Conservation (phyloP, 2,113 vertebrate species). For the Peucedramus taeniatus region DNA sequence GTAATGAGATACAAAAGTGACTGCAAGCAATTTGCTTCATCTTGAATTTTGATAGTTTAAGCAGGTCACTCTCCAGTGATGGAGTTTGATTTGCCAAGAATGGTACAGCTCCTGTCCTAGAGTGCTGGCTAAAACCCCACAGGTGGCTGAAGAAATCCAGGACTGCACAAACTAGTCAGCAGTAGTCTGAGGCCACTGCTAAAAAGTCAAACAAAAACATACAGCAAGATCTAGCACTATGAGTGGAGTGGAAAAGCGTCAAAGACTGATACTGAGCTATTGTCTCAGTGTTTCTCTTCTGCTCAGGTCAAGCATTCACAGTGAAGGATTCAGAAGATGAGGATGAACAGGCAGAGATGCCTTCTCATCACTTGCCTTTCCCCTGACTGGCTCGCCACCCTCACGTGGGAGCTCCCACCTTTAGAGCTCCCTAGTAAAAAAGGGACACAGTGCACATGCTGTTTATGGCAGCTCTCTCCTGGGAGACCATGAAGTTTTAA, state of each 20-base stretch:
- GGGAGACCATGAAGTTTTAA: not conserved
- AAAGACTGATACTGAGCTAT: not conserved
- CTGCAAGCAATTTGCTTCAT: not conserved
- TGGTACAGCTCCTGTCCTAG: not conserved
- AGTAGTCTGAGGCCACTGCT: not conserved
- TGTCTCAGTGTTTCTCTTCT: not conserved
- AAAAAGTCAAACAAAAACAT: not conserved
- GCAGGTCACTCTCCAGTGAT: not conserved
- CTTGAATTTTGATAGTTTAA: not conserved
- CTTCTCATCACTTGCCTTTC: not conserved
- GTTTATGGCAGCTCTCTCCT: not conserved
- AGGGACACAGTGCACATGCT: not conserved
- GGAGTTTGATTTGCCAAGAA: not conserved
- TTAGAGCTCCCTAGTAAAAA: not conserved
- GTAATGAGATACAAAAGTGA: not conserved
- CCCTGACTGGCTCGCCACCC: not conserved
- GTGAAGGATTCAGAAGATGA: not conserved
- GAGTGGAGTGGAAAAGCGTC: not conserved
- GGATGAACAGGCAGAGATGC: not conserved
- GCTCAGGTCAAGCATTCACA: not conserved
- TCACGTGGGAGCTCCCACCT: not conserved
- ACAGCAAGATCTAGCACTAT: not conserved
- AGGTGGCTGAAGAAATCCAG: not conserved
- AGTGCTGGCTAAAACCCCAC: not conserved
- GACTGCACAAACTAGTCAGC: not conserved